These are phyloP conservation scores for Phoebastria nigripes DNA, from an alignment of 2,797 vertebrate genomes.

Conservation along the genomic window DNA sequence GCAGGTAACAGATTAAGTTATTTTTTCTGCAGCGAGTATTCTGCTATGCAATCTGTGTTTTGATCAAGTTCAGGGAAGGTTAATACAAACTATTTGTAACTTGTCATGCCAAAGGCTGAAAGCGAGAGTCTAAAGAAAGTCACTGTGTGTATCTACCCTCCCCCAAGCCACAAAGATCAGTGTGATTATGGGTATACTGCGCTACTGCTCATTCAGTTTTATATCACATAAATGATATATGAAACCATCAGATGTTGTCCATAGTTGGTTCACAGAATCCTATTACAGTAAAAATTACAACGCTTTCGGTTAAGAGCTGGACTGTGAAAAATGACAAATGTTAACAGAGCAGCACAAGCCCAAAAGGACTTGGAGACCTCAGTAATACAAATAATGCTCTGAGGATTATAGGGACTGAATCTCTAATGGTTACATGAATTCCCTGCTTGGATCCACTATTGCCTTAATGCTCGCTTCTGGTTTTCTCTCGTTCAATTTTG, in stretches of 20 bases:
- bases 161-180: not conserved
- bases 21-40: not conserved
- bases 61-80: not conserved
- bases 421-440: not conserved
- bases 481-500: not conserved
- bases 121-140: not conserved
- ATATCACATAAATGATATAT: not conserved
- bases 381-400: not conserved
- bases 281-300: not conserved
- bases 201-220: not conserved
- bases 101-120: not conserved
- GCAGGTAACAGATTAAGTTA: not conserved
- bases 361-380: not conserved
- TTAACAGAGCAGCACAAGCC: not conserved
- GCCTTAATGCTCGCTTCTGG: not conserved
- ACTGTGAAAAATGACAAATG: not conserved
- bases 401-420: not conserved
- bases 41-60: not conserved
- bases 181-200: not conserved
- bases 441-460: not conserved
- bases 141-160: not conserved
- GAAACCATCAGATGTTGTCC: not conserved
- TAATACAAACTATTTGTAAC: constrained; percentile 6
- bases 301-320: not conserved
- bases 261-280: not conserved